These are phyloP conservation scores for Dicentrarchus labrax DNA, from an alignment of 2,113 vertebrate genomes.

Conservation along the genomic window DNA sequence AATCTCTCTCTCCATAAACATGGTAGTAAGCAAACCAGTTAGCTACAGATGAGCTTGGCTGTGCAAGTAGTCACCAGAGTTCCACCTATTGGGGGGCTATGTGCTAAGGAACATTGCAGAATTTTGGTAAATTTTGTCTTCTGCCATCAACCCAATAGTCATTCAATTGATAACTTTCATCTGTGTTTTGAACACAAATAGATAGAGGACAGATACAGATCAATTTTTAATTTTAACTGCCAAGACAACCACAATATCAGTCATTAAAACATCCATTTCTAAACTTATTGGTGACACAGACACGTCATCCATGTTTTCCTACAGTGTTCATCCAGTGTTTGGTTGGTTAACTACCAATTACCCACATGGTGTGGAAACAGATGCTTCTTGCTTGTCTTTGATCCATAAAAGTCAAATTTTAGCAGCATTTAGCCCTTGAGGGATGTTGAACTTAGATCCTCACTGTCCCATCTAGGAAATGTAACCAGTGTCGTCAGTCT, in stretches of 20 bases:
- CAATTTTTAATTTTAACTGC: not conserved
- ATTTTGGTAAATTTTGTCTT: too few species aligned
- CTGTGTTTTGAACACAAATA: too few species aligned
- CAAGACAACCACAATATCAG: not conserved
- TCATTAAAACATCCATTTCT: not conserved
- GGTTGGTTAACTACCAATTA: not conserved
- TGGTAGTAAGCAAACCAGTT: too few species aligned
- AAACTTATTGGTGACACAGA: not conserved
- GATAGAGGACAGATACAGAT: too few species aligned
- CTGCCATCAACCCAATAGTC: too few species aligned
- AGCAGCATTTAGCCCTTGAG: too few species aligned
- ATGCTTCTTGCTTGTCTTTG: not conserved
- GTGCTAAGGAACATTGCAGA: too few species aligned
- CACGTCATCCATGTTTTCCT: not conserved
- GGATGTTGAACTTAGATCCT: not conserved
- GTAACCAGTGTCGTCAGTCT: slow-evolving; percentile 5
- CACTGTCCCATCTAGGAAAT: slow-evolving; percentile 9
- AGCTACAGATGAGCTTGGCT: too few species aligned
- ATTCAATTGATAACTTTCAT: too few species aligned
- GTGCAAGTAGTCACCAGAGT: too few species aligned
- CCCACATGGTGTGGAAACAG: not conserved
- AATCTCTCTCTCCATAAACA: too few species aligned
- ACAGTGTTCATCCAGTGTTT: not conserved
- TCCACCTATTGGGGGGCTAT: too few species aligned
- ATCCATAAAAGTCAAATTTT: not conserved